A percentile compares a stretch with the other conserved stretches of the same genome.
Evolutionary conservation across 2,888 invertebrate species (phyloP).

Genomic region (Euproctis similis): DNA sequence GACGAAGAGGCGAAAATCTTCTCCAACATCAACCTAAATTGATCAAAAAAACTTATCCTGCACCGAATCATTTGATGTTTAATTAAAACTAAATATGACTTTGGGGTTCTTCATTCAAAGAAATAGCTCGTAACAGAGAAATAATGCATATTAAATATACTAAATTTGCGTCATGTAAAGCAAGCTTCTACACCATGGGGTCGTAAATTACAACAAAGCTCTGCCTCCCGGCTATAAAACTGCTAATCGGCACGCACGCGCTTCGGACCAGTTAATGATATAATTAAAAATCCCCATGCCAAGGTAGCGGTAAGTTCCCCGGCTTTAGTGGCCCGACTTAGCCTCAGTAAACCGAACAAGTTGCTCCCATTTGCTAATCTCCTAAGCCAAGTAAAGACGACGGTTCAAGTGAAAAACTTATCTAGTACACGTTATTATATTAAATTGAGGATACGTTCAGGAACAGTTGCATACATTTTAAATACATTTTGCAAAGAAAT

Average conservation of each 20-base stretch:
- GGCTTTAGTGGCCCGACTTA: slow-evolving; percentile 51
- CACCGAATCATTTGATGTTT: no score
- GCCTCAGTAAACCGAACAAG: slow-evolving; percentile 60
- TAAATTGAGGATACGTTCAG: neutral
- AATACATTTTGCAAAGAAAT: no score
- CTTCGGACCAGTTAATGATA: slow-evolving; percentile 56
- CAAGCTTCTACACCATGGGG: slow-evolving; percentile 32
- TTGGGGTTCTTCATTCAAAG: no score
- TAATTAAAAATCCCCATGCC: slow-evolving; percentile 32
- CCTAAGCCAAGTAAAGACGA: slow-evolving; percentile 55
- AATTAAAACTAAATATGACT: no score
- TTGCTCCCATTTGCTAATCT: slow-evolving; percentile 65
- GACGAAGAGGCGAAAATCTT: no score
- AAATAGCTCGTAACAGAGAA: slow-evolving; percentile 3
- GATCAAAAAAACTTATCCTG: no score
- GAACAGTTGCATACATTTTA: no score
- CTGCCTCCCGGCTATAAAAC: slow-evolving; percentile 49
- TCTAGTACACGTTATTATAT: slow-evolving; percentile 7
- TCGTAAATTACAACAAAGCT: slow-evolving; percentile 55
- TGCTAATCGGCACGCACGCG: slow-evolving; percentile 63
- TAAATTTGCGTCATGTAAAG: slow-evolving; percentile 28
- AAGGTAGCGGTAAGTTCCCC: slow-evolving; percentile 45
- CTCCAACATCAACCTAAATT: no score
- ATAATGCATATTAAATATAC: slow-evolving; percentile 21
- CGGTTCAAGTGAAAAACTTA: slow-evolving; percentile 54